Percentiles rank a stretch among this genome's conserved stretches.
Evolutionary conservation across 2,113 vertebrate species (phyloP).

Genomic region (Thryonomys swinderianus): DNA sequence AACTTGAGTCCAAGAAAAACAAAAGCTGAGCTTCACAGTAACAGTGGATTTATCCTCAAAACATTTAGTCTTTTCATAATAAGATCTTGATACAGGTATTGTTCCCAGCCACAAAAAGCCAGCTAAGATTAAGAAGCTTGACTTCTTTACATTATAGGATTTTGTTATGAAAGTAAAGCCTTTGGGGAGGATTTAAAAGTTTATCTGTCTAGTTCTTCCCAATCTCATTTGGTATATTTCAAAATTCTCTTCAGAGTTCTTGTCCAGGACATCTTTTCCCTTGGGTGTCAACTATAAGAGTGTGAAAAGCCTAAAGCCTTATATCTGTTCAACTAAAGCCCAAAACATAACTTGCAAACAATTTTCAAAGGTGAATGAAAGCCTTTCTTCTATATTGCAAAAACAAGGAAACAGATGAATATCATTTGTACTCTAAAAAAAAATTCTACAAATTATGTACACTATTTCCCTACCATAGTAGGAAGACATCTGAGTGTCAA

Average conservation of each 20-base stretch:
- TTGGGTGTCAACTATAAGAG: background rate
- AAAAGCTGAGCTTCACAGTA: background rate
- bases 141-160: slow-evolving; percentile 57
- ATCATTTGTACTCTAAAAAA: background rate
- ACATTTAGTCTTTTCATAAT: background rate
- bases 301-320: slow-evolving; percentile 19
- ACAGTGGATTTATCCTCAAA: background rate
- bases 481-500: background rate
- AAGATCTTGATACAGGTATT: background rate
- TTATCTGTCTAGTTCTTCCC: background rate
- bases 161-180: slow-evolving; percentile 62
- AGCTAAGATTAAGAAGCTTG: background rate
- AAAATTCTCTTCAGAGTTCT: background rate
- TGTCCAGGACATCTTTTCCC: background rate
- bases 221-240: background rate
- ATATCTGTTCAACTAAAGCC: background rate
- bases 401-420: background rate
- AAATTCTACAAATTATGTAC: background rate
- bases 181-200: background rate
- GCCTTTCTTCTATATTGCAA: slow-evolving; percentile 4
- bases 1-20: background rate
- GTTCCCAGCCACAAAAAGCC: background rate
- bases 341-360: background rate
- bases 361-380: background rate
- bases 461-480: background rate